Evolutionary conservation across 2,888 invertebrate species (phyloP).

Genomic region (Spilarctia lutea): DNA sequence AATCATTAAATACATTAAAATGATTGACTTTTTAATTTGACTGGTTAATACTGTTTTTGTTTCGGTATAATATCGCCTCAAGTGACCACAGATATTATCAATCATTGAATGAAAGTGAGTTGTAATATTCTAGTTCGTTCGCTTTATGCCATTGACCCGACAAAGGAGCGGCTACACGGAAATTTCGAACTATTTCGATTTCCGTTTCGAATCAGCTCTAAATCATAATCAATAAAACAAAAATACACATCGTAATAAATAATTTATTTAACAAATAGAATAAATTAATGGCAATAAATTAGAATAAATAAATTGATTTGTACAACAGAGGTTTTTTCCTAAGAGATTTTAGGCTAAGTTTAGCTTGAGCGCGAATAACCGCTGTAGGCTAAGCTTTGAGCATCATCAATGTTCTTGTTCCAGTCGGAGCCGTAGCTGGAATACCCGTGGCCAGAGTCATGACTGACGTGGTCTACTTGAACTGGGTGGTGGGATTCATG

Average conservation of each 20-base stretch:
- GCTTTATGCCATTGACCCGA: constrained; percentile 31
- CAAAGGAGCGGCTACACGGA: background rate
- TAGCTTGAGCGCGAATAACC: constrained; percentile 84
- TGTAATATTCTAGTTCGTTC: constrained; percentile 32
- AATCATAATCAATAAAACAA: constrained; percentile 49
- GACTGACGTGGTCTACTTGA: constrained; percentile 82
- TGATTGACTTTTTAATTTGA: background rate
- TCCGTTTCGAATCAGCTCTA: constrained; percentile 26
- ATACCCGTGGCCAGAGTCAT: constrained; percentile 75
- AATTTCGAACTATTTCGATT: constrained; percentile 36
- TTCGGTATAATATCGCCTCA: constrained; percentile 9
- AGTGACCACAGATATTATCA: constrained; percentile 38
- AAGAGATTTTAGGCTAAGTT: constrained; percentile 50
- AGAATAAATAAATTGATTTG: constrained; percentile 81
- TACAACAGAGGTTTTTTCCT: constrained; percentile 72
- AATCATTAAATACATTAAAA: background rate
- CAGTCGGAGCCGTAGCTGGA: constrained; percentile 79
- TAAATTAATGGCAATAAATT: constrained; percentile 80
- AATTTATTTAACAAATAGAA: constrained; percentile 62
- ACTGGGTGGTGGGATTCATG: constrained; percentile 89
- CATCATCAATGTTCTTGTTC: constrained; percentile 88
- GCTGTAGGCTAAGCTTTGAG: constrained; percentile 90
- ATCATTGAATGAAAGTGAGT: constrained; percentile 49
- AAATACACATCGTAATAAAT: constrained; percentile 60
- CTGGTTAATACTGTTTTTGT: constrained; percentile 13